phyloP scores from a whole-genome alignment of 2,113 vertebrate species.

The Pungitius pungitius region DNA sequence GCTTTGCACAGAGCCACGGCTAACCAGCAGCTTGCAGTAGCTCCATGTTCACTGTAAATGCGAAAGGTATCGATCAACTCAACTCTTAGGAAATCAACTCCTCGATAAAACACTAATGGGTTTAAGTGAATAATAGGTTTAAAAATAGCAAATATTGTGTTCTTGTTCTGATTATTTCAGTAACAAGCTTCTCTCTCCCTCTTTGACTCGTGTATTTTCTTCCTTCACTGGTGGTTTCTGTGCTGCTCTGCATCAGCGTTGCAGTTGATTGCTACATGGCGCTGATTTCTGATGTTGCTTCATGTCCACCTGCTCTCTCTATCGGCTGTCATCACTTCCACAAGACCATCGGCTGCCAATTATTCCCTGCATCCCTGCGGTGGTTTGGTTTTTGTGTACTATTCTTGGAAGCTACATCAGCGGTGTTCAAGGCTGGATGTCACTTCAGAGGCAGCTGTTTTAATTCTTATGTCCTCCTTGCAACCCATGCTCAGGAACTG shows the following conservation, averaged over 20 bases:
- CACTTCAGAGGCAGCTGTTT: conserved; percentile 68
- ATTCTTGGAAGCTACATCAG: conserved; percentile 70
- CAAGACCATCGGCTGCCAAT: conserved; percentile 53
- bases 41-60: background rate
- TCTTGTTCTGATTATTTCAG: background rate
- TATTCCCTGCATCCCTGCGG: conserved; percentile 55
- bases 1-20: background rate
- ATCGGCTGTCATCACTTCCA: conserved; percentile 74
- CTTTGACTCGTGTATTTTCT: background rate
- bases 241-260: conserved; percentile 25
- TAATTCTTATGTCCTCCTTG: conserved; percentile 67
- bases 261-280: conserved; percentile 36
- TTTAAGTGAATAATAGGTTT: too few relatives aligned
- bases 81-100: background rate
- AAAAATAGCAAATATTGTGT: background rate
- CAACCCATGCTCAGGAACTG: conserved; percentile 37
- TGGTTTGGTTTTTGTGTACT: conserved; percentile 44
- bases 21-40: background rate
- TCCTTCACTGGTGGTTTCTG: conserved; percentile 9
- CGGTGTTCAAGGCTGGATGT: conserved; percentile 63
- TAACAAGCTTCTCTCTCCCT: background rate
- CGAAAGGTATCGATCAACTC: background rate
- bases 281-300: conserved; percentile 44
- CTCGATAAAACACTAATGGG: background rate
- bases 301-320: conserved; percentile 71